phyloP scores from a whole-genome alignment of 64 coral and sea anemone species.

The Dendronephthya gigantea region DNA sequence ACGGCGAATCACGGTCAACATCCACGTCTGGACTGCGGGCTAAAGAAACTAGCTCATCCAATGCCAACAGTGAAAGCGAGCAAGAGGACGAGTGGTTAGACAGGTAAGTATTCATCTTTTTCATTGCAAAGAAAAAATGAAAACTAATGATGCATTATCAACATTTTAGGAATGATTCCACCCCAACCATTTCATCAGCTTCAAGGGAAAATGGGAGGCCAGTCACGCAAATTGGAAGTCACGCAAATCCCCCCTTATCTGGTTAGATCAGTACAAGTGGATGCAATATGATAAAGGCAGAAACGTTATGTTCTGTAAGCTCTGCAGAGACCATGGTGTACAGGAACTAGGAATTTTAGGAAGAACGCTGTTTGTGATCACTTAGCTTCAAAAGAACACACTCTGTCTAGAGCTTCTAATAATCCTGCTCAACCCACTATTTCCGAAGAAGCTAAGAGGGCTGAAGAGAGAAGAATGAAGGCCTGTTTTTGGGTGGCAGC shows the following conservation, averaged over 20 bases:
- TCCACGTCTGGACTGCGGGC: too few species aligned
- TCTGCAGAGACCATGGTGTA: not conserved
- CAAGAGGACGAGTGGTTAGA: too few species aligned
- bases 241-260: not conserved
- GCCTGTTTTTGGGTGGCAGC: not conserved
- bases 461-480: not conserved
- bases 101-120: too few species aligned
- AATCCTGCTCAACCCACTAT: not conserved
- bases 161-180: too few species aligned
- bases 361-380: not conserved
- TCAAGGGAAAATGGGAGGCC: too few species aligned
- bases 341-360: slow-evolving; percentile 5
- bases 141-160: too few species aligned
- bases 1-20: too few species aligned
- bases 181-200: too few species aligned
- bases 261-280: not conserved
- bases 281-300: not conserved
- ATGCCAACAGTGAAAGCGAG: too few species aligned
- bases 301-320: slow-evolving; percentile 1
- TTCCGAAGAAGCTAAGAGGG: not conserved
- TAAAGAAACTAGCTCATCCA: too few species aligned
- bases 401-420: not conserved
- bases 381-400: not conserved
- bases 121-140: too few species aligned
- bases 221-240: too few species aligned